A percentile compares a stretch with the other conserved stretches of the same genome.
These are phyloP conservation scores for Oreohelix idahoensis DNA, from an alignment of 1,140 invertebrate genomes.

Conservation along the genomic window DNA sequence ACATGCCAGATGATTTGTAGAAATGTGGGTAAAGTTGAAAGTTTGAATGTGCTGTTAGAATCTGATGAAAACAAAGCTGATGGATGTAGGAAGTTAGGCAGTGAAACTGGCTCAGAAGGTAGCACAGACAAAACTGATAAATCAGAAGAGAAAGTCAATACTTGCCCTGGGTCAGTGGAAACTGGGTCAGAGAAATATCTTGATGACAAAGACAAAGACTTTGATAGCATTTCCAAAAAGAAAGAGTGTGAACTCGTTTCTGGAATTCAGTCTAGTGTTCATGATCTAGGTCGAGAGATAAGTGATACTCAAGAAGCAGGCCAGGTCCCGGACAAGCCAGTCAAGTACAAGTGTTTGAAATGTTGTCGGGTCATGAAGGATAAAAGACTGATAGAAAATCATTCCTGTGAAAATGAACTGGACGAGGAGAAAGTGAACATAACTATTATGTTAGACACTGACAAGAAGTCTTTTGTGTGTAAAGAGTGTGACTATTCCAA, in stretches of 20 bases:
- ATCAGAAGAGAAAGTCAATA: neutral
- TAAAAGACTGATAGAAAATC: conserved; percentile 40
- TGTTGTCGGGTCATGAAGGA: conserved; percentile 30
- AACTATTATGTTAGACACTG: conserved; percentile 24
- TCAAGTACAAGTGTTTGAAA: conserved; percentile 17
- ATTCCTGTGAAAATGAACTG: conserved; percentile 39
- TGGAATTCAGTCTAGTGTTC: neutral
- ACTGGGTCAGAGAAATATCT: neutral
- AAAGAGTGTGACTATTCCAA: conserved; percentile 44
- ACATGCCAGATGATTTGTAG: neutral
- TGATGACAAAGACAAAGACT: neutral
- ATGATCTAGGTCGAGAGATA: neutral
- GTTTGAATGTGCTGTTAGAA: neutral
- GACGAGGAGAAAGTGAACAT: conserved; percentile 45
- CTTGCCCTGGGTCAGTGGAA: neutral
- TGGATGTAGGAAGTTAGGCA: neutral
- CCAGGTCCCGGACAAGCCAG: neutral
- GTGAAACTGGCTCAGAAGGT: neutral
- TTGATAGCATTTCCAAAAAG: neutral
- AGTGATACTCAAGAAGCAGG: neutral
- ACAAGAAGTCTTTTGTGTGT: conserved; percentile 38
- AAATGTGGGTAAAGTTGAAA: neutral
- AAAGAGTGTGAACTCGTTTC: neutral
- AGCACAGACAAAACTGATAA: neutral
- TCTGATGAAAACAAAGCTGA: neutral